These are phyloP conservation scores for Rhagium mordax DNA, from an alignment of 2,888 invertebrate species.

Conservation along the genomic window DNA sequence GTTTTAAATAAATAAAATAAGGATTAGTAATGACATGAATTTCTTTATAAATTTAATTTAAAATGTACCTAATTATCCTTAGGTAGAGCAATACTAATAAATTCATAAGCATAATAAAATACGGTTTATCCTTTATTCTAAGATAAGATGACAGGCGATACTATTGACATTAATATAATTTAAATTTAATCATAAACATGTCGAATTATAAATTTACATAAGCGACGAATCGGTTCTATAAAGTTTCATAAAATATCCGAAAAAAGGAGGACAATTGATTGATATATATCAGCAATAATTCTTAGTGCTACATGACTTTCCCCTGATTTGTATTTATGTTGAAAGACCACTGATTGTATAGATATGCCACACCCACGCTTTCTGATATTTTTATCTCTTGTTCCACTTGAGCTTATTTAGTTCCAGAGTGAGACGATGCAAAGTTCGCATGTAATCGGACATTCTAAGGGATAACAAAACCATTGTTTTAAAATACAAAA, in stretches of 20 bases:
- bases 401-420: background rate
- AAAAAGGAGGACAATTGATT: constrained; percentile 53
- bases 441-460: too few relatives aligned
- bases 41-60: constrained; percentile 13
- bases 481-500: too few relatives aligned
- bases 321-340: constrained; percentile 59
- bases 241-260: constrained; percentile 27
- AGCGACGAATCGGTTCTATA: constrained; percentile 9
- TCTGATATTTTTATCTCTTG: background rate
- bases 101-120: constrained; percentile 13
- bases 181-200: constrained; percentile 15
- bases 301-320: constrained; percentile 51
- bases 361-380: background rate
- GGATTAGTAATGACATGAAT: background rate
- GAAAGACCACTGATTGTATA: constrained; percentile 49
- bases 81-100: background rate
- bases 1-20: constrained; percentile 4
- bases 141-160: constrained; percentile 21
- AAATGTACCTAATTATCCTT: constrained; percentile 19
- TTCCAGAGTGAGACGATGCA: too few relatives aligned
- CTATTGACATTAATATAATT: constrained; percentile 24
- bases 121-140: constrained; percentile 6
- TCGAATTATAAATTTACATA: constrained; percentile 24
- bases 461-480: too few relatives aligned
- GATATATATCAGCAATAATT: constrained; percentile 57